These are phyloP conservation scores for Castor canadensis DNA, from an alignment of 2,113 vertebrate species.

Conservation along the genomic window DNA sequence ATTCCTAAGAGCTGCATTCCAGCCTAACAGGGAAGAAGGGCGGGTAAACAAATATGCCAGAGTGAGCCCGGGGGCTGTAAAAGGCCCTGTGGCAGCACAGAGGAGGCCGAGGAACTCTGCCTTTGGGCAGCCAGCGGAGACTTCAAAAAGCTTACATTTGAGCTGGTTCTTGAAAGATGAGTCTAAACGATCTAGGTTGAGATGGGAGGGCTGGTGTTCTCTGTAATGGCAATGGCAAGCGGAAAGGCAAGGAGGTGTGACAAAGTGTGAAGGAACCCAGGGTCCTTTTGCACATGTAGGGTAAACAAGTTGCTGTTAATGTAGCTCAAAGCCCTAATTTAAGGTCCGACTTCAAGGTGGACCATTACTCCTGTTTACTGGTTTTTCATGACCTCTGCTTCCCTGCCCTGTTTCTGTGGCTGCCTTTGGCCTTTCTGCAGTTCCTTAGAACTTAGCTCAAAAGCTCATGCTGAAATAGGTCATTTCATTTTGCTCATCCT, in stretches of 20 bases:
- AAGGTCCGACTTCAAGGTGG: slow-evolving; percentile 40
- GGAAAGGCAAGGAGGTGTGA: not conserved
- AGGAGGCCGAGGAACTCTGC: not conserved
- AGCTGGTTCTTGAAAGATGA: slow-evolving; percentile 52
- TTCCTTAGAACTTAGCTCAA: slow-evolving; percentile 17
- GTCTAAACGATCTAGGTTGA: not conserved
- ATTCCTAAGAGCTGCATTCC: slow-evolving; percentile 13
- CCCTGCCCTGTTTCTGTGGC: not conserved
- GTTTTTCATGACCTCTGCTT: not conserved
- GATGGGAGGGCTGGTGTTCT: slow-evolving; percentile 25
- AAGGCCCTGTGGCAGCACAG: not conserved
- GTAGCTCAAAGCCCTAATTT: slow-evolving; percentile 1
- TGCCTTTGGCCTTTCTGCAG: slow-evolving; percentile 1
- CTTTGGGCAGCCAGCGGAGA: slow-evolving; percentile 45
- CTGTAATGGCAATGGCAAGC: not conserved
- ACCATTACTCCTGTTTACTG: not conserved
- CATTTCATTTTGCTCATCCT: slow-evolving; percentile 36
- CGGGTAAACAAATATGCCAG: slow-evolving; percentile 16
- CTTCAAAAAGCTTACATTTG: slow-evolving; percentile 50
- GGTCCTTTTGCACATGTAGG: not conserved
- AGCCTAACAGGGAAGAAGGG: not conserved
- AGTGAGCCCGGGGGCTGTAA: not conserved
- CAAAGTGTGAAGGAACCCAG: slow-evolving; percentile 11
- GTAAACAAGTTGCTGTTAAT: slow-evolving; percentile 19
- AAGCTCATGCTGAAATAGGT: slow-evolving; percentile 27